Evolutionary conservation across 1,140 invertebrate genomes (phyloP).

Genomic region (Brachystomella parvula): DNA sequence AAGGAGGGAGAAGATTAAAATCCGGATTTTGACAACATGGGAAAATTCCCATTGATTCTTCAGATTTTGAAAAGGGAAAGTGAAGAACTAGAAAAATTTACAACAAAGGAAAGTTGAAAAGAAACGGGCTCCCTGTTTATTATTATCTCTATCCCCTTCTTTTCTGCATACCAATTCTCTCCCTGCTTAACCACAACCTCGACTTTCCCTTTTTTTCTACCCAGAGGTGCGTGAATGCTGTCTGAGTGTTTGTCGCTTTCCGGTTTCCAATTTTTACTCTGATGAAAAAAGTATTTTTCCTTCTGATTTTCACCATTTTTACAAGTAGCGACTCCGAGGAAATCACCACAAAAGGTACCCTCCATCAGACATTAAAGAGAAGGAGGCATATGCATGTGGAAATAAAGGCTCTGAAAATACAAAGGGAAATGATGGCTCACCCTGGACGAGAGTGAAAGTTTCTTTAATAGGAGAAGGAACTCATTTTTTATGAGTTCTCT

Average conservation of each 20-base stretch:
- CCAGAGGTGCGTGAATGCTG: background rate
- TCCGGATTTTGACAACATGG: background rate
- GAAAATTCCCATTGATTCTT: background rate
- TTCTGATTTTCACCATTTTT: background rate
- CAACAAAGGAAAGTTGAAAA: background rate
- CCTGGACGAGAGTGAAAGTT: background rate
- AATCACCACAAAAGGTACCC: constrained; percentile 2
- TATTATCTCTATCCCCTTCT: background rate
- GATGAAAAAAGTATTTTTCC: background rate
- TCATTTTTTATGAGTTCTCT: constrained; percentile 28
- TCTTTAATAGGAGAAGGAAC: constrained; percentile 11
- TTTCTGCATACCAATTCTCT: background rate
- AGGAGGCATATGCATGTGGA: background rate
- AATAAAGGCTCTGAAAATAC: background rate
- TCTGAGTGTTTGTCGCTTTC: background rate
- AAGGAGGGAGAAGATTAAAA: no score
- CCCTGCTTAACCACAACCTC: background rate
- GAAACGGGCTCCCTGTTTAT: background rate
- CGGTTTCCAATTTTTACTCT: background rate
- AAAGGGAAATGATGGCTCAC: background rate
- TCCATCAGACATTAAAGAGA: constrained; percentile 9
- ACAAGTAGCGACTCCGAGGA: background rate
- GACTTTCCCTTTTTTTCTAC: background rate
- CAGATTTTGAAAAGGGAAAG: background rate
- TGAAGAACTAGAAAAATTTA: no score